These are phyloP conservation scores for Panulirus ornatus DNA, from an alignment of 1,140 invertebrate genomes.

Conservation along the genomic window DNA sequence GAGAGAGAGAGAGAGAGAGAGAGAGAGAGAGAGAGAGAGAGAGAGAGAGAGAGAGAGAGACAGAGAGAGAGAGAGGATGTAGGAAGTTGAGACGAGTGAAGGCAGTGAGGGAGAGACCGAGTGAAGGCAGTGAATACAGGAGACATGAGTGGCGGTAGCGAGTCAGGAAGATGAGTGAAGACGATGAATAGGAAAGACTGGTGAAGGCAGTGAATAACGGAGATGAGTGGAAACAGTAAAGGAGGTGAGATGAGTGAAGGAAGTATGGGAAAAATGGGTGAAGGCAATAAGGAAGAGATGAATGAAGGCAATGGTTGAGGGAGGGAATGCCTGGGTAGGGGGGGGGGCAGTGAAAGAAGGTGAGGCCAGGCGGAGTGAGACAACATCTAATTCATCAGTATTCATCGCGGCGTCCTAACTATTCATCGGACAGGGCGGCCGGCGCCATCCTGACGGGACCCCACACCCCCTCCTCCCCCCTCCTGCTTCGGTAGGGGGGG, in stretches of 20 bases:
- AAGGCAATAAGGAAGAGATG: too few species aligned
- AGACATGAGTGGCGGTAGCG: too few species aligned
- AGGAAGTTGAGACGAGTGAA: background rate
- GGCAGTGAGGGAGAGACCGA: background rate
- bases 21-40: slow-evolving; percentile 45
- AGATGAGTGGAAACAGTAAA: background rate
- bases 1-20: slow-evolving; percentile 18
- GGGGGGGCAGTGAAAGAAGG: too few species aligned
- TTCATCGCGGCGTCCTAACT: slow-evolving; percentile 14
- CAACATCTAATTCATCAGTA: too few species aligned
- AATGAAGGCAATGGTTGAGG: too few species aligned
- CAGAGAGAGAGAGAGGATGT: background rate
- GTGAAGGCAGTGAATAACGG: too few species aligned
- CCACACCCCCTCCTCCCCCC: background rate
- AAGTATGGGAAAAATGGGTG: background rate
- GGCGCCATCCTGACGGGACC: background rate
- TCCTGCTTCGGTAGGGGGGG: background rate
- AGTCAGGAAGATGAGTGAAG: background rate
- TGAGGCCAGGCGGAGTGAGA: background rate
- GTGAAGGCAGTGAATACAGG: background rate
- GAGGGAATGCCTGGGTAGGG: background rate
- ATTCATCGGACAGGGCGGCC: slow-evolving; percentile 4
- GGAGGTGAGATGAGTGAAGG: background rate
- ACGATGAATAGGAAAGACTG: background rate
- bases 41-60: slow-evolving; percentile 43